Conservation (phyloP, 1,140 invertebrate species). For the Drosophila nikananu region DNA sequence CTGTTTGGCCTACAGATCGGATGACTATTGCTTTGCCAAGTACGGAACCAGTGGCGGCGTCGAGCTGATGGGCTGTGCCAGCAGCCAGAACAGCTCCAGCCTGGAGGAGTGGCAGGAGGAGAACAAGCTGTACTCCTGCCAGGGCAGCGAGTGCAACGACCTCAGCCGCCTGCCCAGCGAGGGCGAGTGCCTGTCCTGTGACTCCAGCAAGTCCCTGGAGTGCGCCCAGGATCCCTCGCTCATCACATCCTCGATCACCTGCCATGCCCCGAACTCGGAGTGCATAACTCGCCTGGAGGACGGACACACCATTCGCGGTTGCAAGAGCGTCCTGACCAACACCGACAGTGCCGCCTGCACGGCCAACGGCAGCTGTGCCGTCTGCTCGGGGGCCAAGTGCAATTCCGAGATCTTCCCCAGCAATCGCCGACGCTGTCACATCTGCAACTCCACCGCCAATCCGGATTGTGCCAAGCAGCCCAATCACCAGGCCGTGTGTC, state of each 20-base stretch:
- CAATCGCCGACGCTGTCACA: constrained; percentile 67
- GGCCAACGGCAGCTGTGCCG: constrained; percentile 58
- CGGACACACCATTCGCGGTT: constrained; percentile 71
- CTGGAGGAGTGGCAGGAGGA: constrained; percentile 57
- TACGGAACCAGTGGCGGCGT: constrained; percentile 48
- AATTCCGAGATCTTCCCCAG: constrained; percentile 66
- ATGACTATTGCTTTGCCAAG: constrained; percentile 78
- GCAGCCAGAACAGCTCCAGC: constrained; percentile 56
- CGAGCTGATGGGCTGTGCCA: constrained; percentile 68
- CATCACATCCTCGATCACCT: constrained; percentile 31
- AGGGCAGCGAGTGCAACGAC: constrained; percentile 60
- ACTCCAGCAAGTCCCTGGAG: constrained; percentile 59
- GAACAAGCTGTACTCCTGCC: constrained; percentile 60
- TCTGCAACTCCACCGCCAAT: constrained; percentile 65
- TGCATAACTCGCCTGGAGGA: constrained; percentile 58
- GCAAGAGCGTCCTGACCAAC: constrained; percentile 40
- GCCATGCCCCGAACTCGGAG: constrained; percentile 47
- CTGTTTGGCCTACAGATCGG: constrained; percentile 44
- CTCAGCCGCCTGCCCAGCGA: constrained; percentile 39
- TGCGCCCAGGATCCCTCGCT: constrained; percentile 66
- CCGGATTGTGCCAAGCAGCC: constrained; percentile 46
- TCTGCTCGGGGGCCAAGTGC: constrained; percentile 66
- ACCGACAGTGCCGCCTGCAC: constrained; percentile 50
- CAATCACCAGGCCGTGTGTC: constrained; percentile 57
- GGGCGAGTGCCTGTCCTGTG: constrained; percentile 62